Percentiles rank a stretch among this genome's conserved stretches.
Evolutionary conservation across 1,140 invertebrate genomes (phyloP).

Genomic region (Ceratoteleas bidentatus): DNA sequence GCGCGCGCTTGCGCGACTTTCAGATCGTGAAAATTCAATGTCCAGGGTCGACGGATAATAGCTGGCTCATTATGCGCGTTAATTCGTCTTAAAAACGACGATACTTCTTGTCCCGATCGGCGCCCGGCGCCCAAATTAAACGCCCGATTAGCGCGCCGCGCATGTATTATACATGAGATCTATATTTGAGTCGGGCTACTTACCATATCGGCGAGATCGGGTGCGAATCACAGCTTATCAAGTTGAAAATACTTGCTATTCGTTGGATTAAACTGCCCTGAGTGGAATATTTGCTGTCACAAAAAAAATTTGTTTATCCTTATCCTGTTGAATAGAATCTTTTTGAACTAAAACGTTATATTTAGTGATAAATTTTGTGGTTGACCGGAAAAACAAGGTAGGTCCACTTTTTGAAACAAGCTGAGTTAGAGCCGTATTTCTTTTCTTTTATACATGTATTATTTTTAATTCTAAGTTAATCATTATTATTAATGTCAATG

Average conservation of each 20-base stretch:
- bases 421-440: no score
- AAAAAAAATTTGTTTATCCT: no score
- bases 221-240: conserved; percentile 42
- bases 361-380: no score
- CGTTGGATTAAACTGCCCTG: conserved; percentile 32
- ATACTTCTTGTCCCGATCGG: conserved; percentile 18
- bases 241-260: conserved; percentile 41
- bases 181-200: conserved; percentile 25
- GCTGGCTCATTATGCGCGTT: conserved; percentile 11
- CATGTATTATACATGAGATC: conserved; percentile 39
- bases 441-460: no score
- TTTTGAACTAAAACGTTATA: no score
- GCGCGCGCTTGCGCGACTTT: conserved; percentile 16
- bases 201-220: conserved; percentile 46
- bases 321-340: no score
- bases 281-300: no score
- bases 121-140: conserved; percentile 17
- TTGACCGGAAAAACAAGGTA: no score
- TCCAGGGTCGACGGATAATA: conserved; percentile 21
- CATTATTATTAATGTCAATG: no score
- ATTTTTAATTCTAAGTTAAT: no score
- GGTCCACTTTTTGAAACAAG: no score
- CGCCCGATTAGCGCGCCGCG: not conserved
- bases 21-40: conserved; percentile 20
- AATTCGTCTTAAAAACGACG: conserved; percentile 28